Evolutionary conservation across 2,797 vertebrate species (phyloP), one percentile per base, ranked within the genome.

Genomic region (Cheirogaleus major): DNA sequence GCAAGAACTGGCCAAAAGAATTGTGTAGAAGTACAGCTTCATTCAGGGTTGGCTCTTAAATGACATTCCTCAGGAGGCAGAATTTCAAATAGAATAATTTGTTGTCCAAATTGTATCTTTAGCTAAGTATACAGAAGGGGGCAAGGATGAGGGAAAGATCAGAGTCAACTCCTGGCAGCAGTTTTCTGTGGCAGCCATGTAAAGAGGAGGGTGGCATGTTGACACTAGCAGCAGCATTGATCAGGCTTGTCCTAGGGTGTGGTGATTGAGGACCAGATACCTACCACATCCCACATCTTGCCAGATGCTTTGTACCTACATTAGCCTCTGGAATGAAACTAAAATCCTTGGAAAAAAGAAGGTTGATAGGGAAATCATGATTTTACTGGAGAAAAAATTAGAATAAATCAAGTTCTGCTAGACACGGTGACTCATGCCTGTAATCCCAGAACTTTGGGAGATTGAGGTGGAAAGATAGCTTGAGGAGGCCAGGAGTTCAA

Each of bases 351-450:
- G 13, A 43, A 52, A 38, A 67, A 70, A 45, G 35, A 80, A 92
- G 0, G 6, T 59, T 79, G 23, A 11, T 45, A 78, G 41, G 50
- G 12, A 83, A 92, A 84, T 79, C 14, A 48, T 88, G 41, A 67
- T 91, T 88, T 95, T 91, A 83, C 55, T n/a, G 25, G 63, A 23
- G 61, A 43, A 93, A 86, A 93, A 50, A 50, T 73, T 72, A 70
- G 57, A 93, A 76, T 72, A 59, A 59, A 59, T 59, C 57, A 59
- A 59, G 25, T 59, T 59, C 0, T 4, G 25, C 57, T 25, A 59
- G 25, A 25, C 10, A 27, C 0, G 4, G 25, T 59, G 25, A 8
- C 57, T 59, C 25, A 59, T 22, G 57, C 25, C 57, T 59, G 57
- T 59, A 59, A 59, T 27, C 10, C 23, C 25, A 59, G 11, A 59